These are phyloP conservation scores for Mormoops blainvillei DNA, from an alignment of 2,113 vertebrate species.

Conservation along the genomic window DNA sequence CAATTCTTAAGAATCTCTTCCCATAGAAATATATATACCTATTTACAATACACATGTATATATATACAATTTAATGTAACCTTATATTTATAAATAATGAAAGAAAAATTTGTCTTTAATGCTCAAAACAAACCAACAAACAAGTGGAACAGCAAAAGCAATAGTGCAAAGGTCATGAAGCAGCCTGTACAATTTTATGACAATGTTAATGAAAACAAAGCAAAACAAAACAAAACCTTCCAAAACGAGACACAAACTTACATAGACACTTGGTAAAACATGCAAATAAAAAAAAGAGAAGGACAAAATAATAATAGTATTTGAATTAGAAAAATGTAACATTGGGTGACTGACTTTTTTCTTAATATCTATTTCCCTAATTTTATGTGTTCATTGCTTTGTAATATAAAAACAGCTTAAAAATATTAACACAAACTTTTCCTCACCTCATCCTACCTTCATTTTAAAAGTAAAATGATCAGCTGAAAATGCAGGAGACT, in stretches of 20 bases:
- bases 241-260: not conserved
- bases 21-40: not conserved
- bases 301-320: not conserved
- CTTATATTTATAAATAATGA: not conserved
- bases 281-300: not conserved
- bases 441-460: not conserved
- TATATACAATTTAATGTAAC: not conserved
- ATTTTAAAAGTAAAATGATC: not conserved
- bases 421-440: not conserved
- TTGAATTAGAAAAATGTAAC: not conserved
- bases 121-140: not conserved
- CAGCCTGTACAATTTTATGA: not conserved
- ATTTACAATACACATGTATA: not conserved
- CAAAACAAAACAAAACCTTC: not conserved
- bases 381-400: not conserved
- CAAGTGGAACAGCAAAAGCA: not conserved
- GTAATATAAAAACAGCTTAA: not conserved
- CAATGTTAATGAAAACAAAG: not conserved
- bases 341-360: not conserved
- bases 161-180: not conserved
- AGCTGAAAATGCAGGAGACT: too few relatives aligned
- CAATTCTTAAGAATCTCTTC: not conserved
- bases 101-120: not conserved
- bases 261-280: not conserved
- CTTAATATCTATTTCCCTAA: not conserved